Evolutionary conservation across 2,888 invertebrate genomes (phyloP), one percentile per base, ranked within the genome.

Genomic region (Caenorhabditis wallacei): DNA sequence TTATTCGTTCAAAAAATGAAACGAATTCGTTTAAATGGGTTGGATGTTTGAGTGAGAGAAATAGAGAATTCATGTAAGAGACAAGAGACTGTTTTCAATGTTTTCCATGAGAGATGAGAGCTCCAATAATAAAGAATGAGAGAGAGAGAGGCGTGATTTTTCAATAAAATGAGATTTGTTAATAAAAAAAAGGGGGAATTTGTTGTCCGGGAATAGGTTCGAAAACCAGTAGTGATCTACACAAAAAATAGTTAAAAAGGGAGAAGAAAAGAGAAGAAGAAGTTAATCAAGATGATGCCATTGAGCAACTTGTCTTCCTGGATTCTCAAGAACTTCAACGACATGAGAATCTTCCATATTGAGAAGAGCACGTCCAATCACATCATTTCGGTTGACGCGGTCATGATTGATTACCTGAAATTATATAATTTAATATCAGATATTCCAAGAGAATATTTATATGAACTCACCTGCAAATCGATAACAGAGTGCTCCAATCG

Each of bases 221-320:
- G 80, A 59, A 66, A 72, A 80, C 71, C 71, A 72, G 80, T 80
- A 72, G 37, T 22, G 37, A 71, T 63, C 70, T 78, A 70, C 54
- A 70, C 61, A 64, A 64, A 20, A 59, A 35, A 7, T n/a, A 26
- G 22, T n/a, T n/a, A n/a, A n/a, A 22, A 43, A 24, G 24, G 20
- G 10, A 24, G 11, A 24, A 24, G 20, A 61, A n/a, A 57, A 30
- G 30, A 30, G 3, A 8, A 5, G 30, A 30, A 24, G 40, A 22
- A 2, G 11, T 80, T 76, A 87, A 53, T 88, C 88, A 59, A 98
- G 94, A 94, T 97, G 97, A 94, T 99, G 98, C 98, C 98, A 99
- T 94, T 98, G 97, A 87, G 98, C 98, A 92, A 98, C 97, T 94
- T 98, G 98, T 87, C 98, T 95, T 89, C 97, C 95, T 68, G 98